Conservation (phyloP, 2,888 invertebrate genomes). For the Hermodice carunculata region DNA sequence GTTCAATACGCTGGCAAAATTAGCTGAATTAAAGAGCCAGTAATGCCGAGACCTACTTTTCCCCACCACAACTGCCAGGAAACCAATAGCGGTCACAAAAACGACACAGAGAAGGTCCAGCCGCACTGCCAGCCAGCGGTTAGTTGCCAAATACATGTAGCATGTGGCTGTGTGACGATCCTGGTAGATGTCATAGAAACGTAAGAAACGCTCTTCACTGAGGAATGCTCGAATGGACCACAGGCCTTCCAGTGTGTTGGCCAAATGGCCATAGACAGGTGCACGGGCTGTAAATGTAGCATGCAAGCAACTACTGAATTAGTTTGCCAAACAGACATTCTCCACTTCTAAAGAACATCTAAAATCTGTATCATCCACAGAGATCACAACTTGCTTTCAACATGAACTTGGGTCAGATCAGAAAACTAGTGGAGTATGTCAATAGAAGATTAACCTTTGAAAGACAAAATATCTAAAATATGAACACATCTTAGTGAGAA, state of each 20-base stretch:
- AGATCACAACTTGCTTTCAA: too few relatives aligned
- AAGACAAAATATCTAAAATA: neutral
- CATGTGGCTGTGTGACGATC: conserved; percentile 53
- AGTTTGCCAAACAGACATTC: neutral
- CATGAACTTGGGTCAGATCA: too few relatives aligned
- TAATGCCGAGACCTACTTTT: too few relatives aligned
- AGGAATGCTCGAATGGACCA: conserved; percentile 46
- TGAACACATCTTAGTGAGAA: neutral
- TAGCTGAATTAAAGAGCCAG: too few relatives aligned
- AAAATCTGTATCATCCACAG: too few relatives aligned
- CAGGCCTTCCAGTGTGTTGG: conserved; percentile 51
- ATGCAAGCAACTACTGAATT: too few relatives aligned
- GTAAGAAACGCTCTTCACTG: conserved; percentile 48
- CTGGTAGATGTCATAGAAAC: conserved; percentile 68
- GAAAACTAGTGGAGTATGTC: too few relatives aligned
- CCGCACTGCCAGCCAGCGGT: conserved; percentile 51
- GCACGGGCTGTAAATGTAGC: conserved; percentile 41
- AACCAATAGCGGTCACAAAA: conserved; percentile 29
- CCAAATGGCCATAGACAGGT: conserved; percentile 49
- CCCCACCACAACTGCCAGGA: conserved; percentile 29
- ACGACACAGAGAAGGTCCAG: conserved; percentile 47
- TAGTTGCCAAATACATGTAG: conserved; percentile 48
- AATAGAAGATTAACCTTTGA: neutral
- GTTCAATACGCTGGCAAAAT: too few relatives aligned
- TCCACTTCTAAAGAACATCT: too few relatives aligned